Conservation (phyloP, 2,113 vertebrate genomes). For the Calyptommatus sinebrachiatus region DNA sequence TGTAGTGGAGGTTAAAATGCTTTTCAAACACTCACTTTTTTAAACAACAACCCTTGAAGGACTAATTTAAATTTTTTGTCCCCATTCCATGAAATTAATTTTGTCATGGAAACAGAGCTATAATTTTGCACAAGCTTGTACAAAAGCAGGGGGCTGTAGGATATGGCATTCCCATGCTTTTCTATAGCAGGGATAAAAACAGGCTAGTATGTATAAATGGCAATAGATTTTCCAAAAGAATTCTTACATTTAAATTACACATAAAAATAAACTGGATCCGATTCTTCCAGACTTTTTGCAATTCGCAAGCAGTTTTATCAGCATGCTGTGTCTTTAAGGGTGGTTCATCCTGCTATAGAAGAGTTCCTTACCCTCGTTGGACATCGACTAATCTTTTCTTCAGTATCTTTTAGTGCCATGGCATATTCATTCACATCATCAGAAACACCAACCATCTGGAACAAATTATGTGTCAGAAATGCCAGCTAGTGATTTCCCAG, state of each 20-base stretch:
- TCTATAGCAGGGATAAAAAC: background rate
- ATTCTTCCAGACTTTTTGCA: background rate
- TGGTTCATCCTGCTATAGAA: background rate
- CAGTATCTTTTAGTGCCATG: constrained; percentile 91
- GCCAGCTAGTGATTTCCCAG: background rate
- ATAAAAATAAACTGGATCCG: background rate
- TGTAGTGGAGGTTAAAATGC: too few relatives aligned
- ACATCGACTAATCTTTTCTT: constrained; percentile 92
- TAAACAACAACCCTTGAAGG: background rate
- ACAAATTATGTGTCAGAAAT: constrained; percentile 36
- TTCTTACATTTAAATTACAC: background rate
- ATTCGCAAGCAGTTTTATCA: background rate
- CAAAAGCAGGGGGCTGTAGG: background rate
- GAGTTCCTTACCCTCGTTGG: constrained; percentile 78
- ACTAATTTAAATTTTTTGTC: background rate
- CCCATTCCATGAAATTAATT: background rate
- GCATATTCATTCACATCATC: constrained; percentile 97
- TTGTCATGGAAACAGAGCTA: background rate
- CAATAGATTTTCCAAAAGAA: background rate
- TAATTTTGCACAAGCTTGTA: background rate
- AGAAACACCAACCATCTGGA: constrained; percentile 96
- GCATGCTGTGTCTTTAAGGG: background rate
- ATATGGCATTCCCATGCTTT: background rate
- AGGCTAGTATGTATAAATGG: background rate
- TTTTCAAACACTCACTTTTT: background rate